Evolutionary conservation across 2,113 vertebrate genomes (phyloP), one percentile per base, ranked within the genome.

Genomic region (Oxyruncus cristatus): DNA sequence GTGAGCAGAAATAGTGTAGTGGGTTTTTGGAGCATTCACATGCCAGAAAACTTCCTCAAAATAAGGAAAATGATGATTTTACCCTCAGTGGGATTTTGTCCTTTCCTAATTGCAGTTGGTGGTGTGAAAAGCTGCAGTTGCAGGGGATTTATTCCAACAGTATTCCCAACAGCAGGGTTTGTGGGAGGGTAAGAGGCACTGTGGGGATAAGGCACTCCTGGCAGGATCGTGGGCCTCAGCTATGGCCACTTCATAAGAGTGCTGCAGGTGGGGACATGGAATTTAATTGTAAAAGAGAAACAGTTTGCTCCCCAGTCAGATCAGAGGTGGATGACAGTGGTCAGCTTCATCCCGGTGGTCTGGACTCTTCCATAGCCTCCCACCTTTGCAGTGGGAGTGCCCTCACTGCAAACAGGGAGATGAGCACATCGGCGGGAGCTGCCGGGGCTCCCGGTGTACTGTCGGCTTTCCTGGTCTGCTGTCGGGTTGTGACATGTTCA

Each of bases 321-420:
- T 39, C 50, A 9, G 14, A 4, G 27, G 1, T 2, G 5, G 39
- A 9, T 2, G 35, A 9, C 2, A 12, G 19, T 6, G 58, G 3
- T 17, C 53, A 2, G 26, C 49, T 27, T 13, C 75, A 39, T 10
- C 30, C 44, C 0, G 0, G 11, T 17, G 2, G 3, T 2, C 47
- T 2, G 42, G 53, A 13, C 20, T 32, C 21, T 20, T 15, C 4
- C 3, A 1, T 5, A 16, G 59, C 6, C 82, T 16, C 33, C 52
- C 9, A 0, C 26, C 19, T 42, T 65, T 4, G 62, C 2, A 0
- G 62, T 17, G 58, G 59, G 16, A 50, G 2, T 55, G 86, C 42
- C 78, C 12, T 0, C 0, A 0, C n/a, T 26, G 58, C 37, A 11
- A 3, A 0, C 1, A 3, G 1, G 73, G 73, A 47, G 47, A 7